Percentiles rank a stretch among this genome's conserved stretches.
Evolutionary conservation across 2,797 vertebrate species (phyloP).

Genomic region (Sparus aurata): DNA sequence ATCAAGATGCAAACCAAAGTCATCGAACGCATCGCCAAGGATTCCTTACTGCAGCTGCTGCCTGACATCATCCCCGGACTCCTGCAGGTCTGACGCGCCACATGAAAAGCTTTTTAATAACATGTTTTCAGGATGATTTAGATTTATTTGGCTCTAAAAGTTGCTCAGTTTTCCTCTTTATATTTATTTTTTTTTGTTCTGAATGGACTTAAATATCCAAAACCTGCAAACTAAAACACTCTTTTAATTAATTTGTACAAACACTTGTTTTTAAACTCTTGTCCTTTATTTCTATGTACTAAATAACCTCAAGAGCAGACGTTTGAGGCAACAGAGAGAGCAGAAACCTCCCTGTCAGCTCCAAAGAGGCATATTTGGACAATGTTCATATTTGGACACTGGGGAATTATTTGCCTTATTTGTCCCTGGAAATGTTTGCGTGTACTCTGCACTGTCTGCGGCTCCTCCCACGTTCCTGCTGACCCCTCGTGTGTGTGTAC

Average conservation of each 20-base stretch:
- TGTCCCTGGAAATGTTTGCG: constrained; percentile 79
- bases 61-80: constrained; percentile 96
- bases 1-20: constrained; percentile 99
- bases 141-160: background rate
- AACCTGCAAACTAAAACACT: background rate
- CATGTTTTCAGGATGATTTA: background rate
- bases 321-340: background rate
- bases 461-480: constrained; percentile 50
- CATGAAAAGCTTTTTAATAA: background rate
- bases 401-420: constrained; percentile 77
- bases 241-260: background rate
- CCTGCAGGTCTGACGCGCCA: constrained; percentile 87
- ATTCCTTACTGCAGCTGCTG: constrained; percentile 92
- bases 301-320: background rate
- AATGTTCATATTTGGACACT: constrained; percentile 75
- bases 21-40: constrained; percentile 95
- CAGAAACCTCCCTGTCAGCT: constrained; percentile 9
- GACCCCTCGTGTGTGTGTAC: constrained; percentile 28
- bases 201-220: background rate
- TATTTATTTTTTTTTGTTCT: background rate
- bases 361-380: constrained; percentile 71
- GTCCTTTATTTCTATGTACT: background rate
- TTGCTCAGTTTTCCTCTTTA: too few species aligned
- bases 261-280: background rate
- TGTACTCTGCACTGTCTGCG: constrained; percentile 60